Conservation (phyloP, 2,113 vertebrate genomes). For the Oxyruncus cristatus region DNA sequence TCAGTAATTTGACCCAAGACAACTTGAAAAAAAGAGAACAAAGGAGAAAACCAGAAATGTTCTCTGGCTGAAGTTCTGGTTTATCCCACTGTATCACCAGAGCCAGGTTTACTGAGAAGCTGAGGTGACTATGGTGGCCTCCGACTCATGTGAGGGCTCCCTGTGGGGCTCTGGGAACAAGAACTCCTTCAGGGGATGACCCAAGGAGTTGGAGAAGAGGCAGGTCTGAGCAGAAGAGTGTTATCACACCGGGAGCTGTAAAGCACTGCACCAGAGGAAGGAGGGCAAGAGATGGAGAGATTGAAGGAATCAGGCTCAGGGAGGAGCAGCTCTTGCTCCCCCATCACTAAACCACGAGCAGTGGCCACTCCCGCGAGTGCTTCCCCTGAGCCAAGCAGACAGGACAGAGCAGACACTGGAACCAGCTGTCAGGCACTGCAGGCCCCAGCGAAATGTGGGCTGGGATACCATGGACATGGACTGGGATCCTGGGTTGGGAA, state of each 20-base stretch:
- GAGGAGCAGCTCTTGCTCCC: neutral
- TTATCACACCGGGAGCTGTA: neutral
- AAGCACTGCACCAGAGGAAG: neutral
- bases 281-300: neutral
- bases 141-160: neutral
- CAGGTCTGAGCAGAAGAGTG: neutral
- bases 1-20: neutral
- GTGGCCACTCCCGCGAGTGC: neutral
- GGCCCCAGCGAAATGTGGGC: neutral
- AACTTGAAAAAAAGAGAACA: neutral
- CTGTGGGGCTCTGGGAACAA: neutral
- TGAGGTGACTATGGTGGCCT: neutral
- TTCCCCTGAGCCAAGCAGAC: neutral
- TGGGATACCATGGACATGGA: neutral
- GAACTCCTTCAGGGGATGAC: neutral
- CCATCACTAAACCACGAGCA: fast-evolving
- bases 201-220: neutral
- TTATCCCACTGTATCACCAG: neutral
- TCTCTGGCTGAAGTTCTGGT: neutral
- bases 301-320: neutral
- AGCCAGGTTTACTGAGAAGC: neutral
- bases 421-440: neutral
- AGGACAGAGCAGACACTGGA: neutral
- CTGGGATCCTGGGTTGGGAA: no score
- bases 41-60: neutral